These are phyloP conservation scores for Eurypyga helias DNA, from an alignment of 2,113 vertebrate genomes.

Conservation along the genomic window DNA sequence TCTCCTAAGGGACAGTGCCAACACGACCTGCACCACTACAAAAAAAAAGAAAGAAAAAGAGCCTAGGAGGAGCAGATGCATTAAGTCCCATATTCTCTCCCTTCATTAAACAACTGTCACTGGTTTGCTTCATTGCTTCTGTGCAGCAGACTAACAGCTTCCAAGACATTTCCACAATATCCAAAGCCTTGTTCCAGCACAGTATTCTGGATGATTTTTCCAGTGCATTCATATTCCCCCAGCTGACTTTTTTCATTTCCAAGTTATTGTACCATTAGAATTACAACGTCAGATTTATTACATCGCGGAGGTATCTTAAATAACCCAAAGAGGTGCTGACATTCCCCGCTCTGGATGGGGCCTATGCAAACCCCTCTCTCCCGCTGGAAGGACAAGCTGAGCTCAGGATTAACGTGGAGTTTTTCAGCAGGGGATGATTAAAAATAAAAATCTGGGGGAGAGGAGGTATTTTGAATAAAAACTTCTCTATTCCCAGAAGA, in stretches of 20 bases:
- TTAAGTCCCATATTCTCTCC: neutral
- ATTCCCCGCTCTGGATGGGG: conserved; percentile 45
- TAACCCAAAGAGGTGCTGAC: conserved; percentile 48
- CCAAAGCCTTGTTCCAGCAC: neutral
- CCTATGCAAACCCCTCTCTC: conserved; percentile 24
- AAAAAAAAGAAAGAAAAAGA: neutral
- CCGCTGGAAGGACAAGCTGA: conserved; percentile 51
- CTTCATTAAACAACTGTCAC: neutral
- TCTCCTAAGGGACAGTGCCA: neutral
- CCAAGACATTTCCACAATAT: conserved; percentile 41
- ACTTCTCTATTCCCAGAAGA: neutral
- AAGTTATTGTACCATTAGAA: conserved; percentile 40
- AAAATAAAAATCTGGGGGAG: conserved; percentile 2
- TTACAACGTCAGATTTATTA: conserved; percentile 45
- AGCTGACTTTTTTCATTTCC: conserved; percentile 53
- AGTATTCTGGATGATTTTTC: conserved; percentile 33
- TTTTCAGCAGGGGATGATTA: conserved; percentile 52
- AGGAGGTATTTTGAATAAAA: conserved; percentile 26
- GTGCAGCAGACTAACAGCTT: neutral
- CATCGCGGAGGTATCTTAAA: neutral
- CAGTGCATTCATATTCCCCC: conserved; percentile 10
- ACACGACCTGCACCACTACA: neutral
- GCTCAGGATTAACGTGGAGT: conserved; percentile 16
- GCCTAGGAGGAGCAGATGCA: neutral
- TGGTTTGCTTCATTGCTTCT: neutral